Conservation (phyloP, 2,113 vertebrate genomes). For the Ahaetulla prasina region DNA sequence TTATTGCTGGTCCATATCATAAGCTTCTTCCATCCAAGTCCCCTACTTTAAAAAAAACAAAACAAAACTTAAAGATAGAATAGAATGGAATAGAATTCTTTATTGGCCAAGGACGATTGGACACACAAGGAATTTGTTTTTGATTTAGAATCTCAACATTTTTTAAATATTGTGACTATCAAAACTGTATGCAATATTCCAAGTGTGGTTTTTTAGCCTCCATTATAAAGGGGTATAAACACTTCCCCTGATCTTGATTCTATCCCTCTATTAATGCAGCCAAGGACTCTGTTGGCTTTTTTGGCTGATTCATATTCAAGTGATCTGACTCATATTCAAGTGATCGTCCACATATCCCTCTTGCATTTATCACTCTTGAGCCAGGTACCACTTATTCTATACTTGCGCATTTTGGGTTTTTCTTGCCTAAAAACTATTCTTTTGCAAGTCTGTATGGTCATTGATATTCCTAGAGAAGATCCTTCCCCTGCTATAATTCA, state of each 20-base stretch:
- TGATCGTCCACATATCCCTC: neutral
- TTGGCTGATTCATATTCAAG: too few species aligned
- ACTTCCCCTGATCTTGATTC: neutral
- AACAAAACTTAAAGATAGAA: neutral
- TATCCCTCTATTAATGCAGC: neutral
- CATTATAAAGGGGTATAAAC: neutral
- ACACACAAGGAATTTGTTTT: too few species aligned
- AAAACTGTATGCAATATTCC: neutral
- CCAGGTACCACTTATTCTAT: neutral
- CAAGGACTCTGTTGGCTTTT: neutral
- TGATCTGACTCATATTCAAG: too few species aligned
- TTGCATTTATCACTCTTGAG: neutral
- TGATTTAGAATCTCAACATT: too few species aligned
- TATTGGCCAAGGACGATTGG: too few species aligned
- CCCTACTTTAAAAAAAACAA: neutral
- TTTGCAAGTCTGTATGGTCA: neutral
- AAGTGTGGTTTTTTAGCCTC: neutral
- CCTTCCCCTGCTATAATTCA: neutral
- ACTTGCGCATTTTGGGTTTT: neutral
- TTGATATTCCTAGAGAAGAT: neutral
- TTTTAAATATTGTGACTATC: neutral
- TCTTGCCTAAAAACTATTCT: neutral
- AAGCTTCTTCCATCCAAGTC: neutral
- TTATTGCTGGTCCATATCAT: neutral
- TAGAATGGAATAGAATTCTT: too few species aligned